Conservation (phyloP, 1,140 invertebrate species). For the Subanguina moxae region DNA sequence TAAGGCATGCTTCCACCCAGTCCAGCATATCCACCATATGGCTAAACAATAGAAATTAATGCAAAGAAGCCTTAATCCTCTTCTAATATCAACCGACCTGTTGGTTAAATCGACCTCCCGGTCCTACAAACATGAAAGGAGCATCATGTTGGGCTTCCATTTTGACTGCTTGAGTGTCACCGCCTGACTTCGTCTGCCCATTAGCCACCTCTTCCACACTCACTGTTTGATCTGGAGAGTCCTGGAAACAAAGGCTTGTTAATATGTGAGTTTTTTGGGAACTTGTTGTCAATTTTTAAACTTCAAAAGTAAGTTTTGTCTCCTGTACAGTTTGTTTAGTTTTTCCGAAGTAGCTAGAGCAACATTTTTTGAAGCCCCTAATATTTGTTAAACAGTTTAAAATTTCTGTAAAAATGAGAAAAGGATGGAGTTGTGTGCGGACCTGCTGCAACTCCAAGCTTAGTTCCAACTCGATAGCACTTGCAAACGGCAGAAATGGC, state of each 20-base stretch:
- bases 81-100: background rate
- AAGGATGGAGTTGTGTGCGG: background rate
- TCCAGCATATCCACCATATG: conserved; percentile 8
- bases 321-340: no score
- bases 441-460: background rate
- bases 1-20: background rate
- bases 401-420: no score
- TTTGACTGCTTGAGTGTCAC: background rate
- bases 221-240: background rate
- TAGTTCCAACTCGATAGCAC: background rate
- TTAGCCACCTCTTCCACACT: background rate
- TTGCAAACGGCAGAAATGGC: conserved; percentile 3
- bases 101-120: background rate
- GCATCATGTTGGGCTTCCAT: background rate
- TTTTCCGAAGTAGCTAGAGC: no score
- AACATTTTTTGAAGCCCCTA: no score
- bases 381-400: no score
- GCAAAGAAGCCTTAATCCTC: no score
- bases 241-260: background rate
- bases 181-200: no score
- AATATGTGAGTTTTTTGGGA: background rate
- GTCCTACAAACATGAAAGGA: background rate
- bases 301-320: no score
- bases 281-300: background rate
- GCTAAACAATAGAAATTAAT: no score